Conservation (phyloP, 2,797 vertebrate genomes). For the Poeciliopsis turneri region DNA sequence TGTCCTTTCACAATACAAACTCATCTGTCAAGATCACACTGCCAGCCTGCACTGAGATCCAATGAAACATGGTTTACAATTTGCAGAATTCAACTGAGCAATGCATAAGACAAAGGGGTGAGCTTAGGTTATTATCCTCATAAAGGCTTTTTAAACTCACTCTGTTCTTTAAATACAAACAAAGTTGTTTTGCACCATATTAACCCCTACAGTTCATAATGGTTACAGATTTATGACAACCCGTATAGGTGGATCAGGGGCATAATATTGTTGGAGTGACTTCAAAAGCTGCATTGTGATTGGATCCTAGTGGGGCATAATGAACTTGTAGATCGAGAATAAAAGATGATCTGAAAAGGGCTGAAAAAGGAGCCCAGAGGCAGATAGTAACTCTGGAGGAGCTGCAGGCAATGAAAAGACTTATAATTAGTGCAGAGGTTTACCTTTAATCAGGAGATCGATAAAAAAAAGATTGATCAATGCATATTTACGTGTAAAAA, state of each 20-base stretch:
- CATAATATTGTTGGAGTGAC: neutral
- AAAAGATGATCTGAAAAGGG: no score
- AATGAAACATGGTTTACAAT: neutral
- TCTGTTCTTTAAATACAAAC: neutral
- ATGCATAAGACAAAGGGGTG: neutral
- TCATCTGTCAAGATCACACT: neutral
- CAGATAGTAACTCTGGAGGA: no score
- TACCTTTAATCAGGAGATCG: neutral
- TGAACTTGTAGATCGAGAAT: neutral
- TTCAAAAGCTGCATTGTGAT: neutral
- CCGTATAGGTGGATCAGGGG: neutral
- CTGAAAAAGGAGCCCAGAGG: no score
- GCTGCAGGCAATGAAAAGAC: neutral
- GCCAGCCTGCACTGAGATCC: neutral
- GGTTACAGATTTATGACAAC: neutral
- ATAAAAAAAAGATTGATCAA: no score
- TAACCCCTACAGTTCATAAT: neutral
- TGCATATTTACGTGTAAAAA: neutral
- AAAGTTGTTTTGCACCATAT: neutral
- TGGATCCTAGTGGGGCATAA: no score
- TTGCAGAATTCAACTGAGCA: neutral
- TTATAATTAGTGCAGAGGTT: neutral
- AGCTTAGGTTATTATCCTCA: neutral
- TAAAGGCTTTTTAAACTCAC: neutral
- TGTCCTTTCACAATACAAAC: neutral